Conservation (phyloP, 2,888 invertebrate genomes). For the Hypercompe scribonia region DNA sequence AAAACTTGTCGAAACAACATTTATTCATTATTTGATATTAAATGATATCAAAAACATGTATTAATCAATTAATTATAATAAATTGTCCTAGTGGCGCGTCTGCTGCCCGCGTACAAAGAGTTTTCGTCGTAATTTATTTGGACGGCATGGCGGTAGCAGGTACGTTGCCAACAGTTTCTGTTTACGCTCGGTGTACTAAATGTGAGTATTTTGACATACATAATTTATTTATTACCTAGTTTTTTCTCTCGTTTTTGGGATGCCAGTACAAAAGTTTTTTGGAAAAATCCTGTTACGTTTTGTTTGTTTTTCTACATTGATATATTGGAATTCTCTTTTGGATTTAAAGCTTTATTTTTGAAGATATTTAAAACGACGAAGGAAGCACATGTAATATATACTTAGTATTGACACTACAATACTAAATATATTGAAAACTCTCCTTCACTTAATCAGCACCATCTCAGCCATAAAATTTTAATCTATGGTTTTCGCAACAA, state of each 20-base stretch:
- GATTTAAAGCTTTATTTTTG: too few relatives aligned
- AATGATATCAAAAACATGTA: neutral
- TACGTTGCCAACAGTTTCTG: conserved; percentile 52
- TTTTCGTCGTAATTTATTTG: conserved; percentile 55
- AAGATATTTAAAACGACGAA: too few relatives aligned
- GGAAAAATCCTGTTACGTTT: too few relatives aligned
- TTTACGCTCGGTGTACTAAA: conserved; percentile 8
- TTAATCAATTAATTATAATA: conserved; percentile 31
- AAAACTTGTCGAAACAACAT: neutral
- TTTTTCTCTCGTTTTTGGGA: neutral
- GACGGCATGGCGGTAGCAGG: conserved; percentile 29
- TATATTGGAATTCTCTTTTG: too few relatives aligned
- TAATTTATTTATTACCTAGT: neutral
- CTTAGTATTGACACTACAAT: too few relatives aligned
- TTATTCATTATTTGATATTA: neutral
- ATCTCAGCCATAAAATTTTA: too few relatives aligned
- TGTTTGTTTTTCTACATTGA: too few relatives aligned
- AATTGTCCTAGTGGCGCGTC: conserved; percentile 31
- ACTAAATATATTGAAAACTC: too few relatives aligned
- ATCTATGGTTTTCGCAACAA: too few relatives aligned
- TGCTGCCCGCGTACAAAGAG: conserved; percentile 39
- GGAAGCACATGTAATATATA: too few relatives aligned
- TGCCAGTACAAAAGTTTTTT: neutral
- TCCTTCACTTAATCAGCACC: too few relatives aligned
- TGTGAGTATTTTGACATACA: neutral